phyloP scores from a whole-genome alignment of 1,140 invertebrate genomes.

The Lysiphlebus fabarum region DNA sequence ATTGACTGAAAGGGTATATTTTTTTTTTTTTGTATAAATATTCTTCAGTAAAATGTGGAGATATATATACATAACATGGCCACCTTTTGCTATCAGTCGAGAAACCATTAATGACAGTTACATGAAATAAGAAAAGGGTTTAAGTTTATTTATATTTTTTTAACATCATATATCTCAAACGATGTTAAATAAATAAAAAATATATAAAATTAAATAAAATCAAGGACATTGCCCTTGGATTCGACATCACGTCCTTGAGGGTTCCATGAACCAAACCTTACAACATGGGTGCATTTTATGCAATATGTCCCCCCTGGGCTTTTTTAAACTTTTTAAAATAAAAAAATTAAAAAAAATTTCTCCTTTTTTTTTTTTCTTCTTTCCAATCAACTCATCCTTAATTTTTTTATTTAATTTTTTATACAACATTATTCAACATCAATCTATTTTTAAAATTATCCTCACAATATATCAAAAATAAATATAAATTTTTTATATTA shows the following conservation, averaged over 20 bases:
- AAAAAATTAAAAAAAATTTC: neutral
- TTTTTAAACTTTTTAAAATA: constrained; percentile 4
- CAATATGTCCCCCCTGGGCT: constrained; percentile 37
- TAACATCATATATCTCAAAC: too few species aligned
- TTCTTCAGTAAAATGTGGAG: too few species aligned
- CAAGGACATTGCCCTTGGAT: constrained; percentile 49
- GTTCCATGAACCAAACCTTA: constrained; percentile 29
- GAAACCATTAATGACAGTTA: constrained; percentile 47
- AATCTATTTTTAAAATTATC: constrained; percentile 20
- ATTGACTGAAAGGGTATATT: too few species aligned
- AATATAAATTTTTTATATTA: too few species aligned
- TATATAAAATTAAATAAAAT: constrained; percentile 27
- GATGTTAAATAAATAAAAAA: constrained; percentile 29
- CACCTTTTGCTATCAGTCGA: too few species aligned
- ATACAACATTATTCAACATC: constrained; percentile 8
- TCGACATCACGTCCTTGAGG: constrained; percentile 49
- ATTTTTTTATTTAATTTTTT: constrained; percentile 10
- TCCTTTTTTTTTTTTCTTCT: constrained; percentile 18
- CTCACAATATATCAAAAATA: too few species aligned
- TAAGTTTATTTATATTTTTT: too few species aligned
- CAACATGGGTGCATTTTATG: constrained; percentile 49
- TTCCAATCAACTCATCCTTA: neutral
- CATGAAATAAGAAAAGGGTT: constrained; percentile 34
- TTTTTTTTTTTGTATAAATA: too few species aligned
- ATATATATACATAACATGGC: too few species aligned